Percentiles rank a stretch among this genome's conserved stretches.
Evolutionary conservation across 2,888 invertebrate genomes (phyloP).

Genomic region (Strigamia crassipes): DNA sequence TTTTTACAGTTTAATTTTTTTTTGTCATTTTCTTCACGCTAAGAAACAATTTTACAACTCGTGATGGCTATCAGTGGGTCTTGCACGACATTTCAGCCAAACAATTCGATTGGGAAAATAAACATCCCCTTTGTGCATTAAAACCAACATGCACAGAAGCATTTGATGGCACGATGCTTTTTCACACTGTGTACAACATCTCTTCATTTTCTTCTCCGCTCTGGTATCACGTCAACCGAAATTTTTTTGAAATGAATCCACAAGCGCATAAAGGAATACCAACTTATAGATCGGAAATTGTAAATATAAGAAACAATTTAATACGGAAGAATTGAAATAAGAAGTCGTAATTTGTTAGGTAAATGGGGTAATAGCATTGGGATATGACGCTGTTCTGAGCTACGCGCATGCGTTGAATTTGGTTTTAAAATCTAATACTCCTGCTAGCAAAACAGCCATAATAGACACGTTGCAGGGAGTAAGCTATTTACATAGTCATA

Average conservation of each 20-base stretch:
- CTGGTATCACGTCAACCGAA: neutral
- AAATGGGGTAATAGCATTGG: neutral
- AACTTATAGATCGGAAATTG: neutral
- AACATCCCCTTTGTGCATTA: neutral
- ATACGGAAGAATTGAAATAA: neutral
- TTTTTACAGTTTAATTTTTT: neutral
- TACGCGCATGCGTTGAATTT: neutral
- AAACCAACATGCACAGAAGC: neutral
- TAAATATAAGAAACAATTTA: neutral
- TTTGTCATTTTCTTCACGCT: neutral
- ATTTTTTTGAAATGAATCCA: constrained; percentile 5
- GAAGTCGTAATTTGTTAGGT: neutral
- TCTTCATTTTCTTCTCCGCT: neutral
- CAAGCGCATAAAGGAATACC: neutral
- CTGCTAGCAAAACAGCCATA: neutral
- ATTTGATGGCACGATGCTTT: neutral
- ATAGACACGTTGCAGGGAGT: neutral
- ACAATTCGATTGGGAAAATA: constrained; percentile 1
- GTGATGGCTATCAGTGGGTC: neutral
- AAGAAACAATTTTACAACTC: neutral
- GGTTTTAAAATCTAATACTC: neutral
- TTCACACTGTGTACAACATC: neutral
- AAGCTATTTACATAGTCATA: neutral
- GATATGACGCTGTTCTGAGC: neutral
- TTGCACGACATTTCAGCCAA: neutral